Evolutionary conservation across 2,888 invertebrate species (phyloP).

Genomic region (Plagiodera versicolora): DNA sequence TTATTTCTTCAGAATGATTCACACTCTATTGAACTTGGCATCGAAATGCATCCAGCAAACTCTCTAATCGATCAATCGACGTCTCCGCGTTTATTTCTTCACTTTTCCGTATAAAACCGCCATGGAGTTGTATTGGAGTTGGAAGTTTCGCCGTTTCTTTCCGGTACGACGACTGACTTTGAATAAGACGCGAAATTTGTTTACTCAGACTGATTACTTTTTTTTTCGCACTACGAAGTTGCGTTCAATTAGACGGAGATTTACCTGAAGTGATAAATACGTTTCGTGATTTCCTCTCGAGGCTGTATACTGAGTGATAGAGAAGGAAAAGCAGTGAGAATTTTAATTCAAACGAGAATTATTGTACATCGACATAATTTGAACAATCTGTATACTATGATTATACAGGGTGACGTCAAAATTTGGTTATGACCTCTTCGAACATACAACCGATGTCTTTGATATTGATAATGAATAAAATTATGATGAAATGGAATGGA

Average conservation of each 20-base stretch:
- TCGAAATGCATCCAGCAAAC: slow-evolving; percentile 19
- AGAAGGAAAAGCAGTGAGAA: not conserved
- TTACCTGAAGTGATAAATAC: not conserved
- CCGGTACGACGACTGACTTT: not conserved
- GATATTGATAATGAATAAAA: no score
- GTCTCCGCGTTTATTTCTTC: slow-evolving; percentile 29
- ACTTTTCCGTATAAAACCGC: slow-evolving; percentile 34
- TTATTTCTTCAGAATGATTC: no score
- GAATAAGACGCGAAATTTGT: slow-evolving; percentile 31
- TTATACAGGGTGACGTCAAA: no score
- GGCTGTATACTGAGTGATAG: not conserved
- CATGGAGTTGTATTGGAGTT: slow-evolving; percentile 41
- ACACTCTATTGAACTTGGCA: not conserved
- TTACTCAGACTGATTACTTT: slow-evolving; percentile 37
- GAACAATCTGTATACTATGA: no score
- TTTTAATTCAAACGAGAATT: no score
- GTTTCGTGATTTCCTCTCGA: not conserved
- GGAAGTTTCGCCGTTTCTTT: slow-evolving; percentile 29
- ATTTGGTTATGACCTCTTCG: no score
- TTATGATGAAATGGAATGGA: no score
- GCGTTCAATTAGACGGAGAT: slow-evolving; percentile 29
- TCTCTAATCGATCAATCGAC: slow-evolving; percentile 36
- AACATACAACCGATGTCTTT: no score
- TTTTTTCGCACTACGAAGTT: slow-evolving; percentile 25
- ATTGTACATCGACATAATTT: no score